Percentiles rank a stretch among this genome's conserved stretches.
Evolutionary conservation across 2,797 vertebrate species (phyloP).

Genomic region (Sebastes nivosus): DNA sequence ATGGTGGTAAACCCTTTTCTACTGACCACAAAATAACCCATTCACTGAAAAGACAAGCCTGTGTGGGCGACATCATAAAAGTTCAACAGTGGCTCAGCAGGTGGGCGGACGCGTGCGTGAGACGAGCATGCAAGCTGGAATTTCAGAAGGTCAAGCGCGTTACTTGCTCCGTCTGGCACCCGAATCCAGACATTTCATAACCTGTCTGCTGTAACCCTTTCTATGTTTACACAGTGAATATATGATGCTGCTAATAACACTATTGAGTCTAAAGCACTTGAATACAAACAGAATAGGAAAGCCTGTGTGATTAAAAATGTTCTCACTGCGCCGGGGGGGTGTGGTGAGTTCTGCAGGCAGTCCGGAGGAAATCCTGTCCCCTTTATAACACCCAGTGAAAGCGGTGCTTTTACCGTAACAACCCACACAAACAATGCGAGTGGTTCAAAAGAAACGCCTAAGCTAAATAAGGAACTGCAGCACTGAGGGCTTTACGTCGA

Average conservation of each 20-base stretch:
- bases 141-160: conserved; percentile 37
- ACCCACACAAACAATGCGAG: conserved; percentile 46
- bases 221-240: conserved; percentile 1
- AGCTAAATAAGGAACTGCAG: background rate
- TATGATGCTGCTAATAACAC: background rate
- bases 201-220: background rate
- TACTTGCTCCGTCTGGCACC: conserved; percentile 10
- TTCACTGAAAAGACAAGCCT: conserved; percentile 19
- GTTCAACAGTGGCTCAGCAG: conserved; percentile 29
- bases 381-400: conserved; percentile 55
- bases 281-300: conserved; percentile 11
- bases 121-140: conserved; percentile 33
- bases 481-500: background rate
- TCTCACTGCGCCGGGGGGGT: conserved; percentile 6
- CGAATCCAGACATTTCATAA: conserved; percentile 20
- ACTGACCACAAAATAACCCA: conserved; percentile 32
- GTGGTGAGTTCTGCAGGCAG: conserved; percentile 31
- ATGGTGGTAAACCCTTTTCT: conserved; percentile 9
- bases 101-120: conserved; percentile 37
- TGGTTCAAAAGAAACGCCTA: conserved; percentile 8
- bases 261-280: background rate
- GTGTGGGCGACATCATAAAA: conserved; percentile 35
- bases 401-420: conserved; percentile 35
- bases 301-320: background rate
- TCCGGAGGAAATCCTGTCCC: conserved; percentile 78